Conservation (phyloP, 2,888 invertebrate genomes). For the Linhomoeus sp. region DNA sequence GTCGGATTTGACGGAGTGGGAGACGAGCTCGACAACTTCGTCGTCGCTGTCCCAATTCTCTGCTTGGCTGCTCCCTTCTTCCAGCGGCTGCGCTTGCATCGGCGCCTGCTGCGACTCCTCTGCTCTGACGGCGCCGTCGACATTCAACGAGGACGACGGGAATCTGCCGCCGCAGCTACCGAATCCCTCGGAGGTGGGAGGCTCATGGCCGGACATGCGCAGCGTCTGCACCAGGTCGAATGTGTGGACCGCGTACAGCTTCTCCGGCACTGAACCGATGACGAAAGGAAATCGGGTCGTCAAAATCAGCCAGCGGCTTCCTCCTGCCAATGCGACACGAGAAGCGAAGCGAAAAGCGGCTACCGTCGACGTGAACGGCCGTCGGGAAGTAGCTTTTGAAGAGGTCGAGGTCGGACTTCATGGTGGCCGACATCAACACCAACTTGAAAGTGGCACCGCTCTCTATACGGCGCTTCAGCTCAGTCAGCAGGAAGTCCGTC, state of each 20-base stretch:
- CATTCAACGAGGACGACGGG: no score
- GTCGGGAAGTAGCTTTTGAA: slow-evolving; percentile 63
- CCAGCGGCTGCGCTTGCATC: background rate
- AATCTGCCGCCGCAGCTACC: no score
- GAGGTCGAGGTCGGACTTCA: slow-evolving; percentile 48
- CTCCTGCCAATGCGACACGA: no score
- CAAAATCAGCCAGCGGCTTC: background rate
- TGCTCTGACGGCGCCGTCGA: no score
- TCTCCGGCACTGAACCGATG: slow-evolving; percentile 16
- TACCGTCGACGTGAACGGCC: slow-evolving; percentile 49
- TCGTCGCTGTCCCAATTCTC: background rate
- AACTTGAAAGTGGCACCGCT: slow-evolving; percentile 35
- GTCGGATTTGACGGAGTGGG: no score
- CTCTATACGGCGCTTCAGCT: slow-evolving; percentile 33
- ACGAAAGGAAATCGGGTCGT: no score
- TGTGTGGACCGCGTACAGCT: slow-evolving; percentile 15
- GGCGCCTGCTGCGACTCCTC: background rate
- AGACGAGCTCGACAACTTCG: no score
- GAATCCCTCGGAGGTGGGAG: slow-evolving; percentile 4
- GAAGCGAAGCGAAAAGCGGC: slow-evolving; percentile 7
- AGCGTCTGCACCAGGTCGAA: slow-evolving; percentile 18
- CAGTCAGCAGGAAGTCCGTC: slow-evolving; percentile 73
- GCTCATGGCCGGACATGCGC: slow-evolving; percentile 16
- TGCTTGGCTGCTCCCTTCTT: slow-evolving; percentile 1
- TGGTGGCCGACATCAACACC: slow-evolving; percentile 82